phyloP scores from a whole-genome alignment of 2,113 vertebrate genomes.

The Cygnus buccinator region DNA sequence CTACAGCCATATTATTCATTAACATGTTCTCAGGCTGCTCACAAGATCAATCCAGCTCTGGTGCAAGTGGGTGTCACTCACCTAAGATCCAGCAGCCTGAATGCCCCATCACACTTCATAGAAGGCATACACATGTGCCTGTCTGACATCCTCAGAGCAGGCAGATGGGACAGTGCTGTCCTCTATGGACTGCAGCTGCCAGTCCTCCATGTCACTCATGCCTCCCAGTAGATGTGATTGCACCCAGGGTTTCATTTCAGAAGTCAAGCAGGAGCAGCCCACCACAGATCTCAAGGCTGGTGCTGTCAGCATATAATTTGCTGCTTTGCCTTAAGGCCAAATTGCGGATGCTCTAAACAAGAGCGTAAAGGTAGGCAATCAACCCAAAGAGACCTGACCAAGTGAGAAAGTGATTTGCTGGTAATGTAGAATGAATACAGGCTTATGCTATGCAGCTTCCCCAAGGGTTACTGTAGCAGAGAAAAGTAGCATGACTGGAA shows the following conservation, averaged over 20 bases:
- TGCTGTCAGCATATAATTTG: neutral
- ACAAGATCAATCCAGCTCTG: neutral
- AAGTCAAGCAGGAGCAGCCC: neutral
- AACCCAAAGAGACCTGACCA: conserved; percentile 8
- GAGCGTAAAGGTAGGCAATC: neutral
- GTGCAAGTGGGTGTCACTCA: neutral
- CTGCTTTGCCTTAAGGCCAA: neutral
- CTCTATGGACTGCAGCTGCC: neutral
- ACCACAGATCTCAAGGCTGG: neutral
- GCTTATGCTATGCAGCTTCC: neutral
- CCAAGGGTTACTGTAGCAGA: neutral
- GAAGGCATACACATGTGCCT: neutral
- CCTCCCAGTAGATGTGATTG: neutral
- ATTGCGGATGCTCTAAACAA: neutral
- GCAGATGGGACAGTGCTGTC: rapidly evolving
- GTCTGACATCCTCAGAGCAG: neutral
- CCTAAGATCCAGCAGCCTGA: neutral
- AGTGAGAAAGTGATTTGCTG: conserved; percentile 13
- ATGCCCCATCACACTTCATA: neutral
- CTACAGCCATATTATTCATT: neutral
- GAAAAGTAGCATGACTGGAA: neutral
- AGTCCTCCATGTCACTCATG: neutral
- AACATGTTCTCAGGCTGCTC: neutral
- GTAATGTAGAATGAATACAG: neutral
- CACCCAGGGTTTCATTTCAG: neutral